Evolutionary conservation across 1,140 invertebrate species (phyloP), one percentile per base, ranked within the genome.

Genomic region (Lordiphosa stackelbergi): DNA sequence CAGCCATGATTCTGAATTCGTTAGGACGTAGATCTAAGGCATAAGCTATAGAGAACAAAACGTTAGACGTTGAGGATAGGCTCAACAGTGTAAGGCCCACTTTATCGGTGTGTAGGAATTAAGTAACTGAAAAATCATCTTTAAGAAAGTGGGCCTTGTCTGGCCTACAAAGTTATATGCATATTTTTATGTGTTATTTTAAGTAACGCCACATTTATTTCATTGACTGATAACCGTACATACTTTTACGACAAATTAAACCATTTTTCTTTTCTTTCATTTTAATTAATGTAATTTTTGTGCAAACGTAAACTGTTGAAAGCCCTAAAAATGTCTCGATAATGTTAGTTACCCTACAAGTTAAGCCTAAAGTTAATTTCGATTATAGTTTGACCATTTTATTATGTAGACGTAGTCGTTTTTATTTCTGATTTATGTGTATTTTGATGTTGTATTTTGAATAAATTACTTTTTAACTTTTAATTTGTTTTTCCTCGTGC

Each of bases 191-290:
- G 45, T 59, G 53, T 73, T 69, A 51, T 53, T 66, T 66, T 52
- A 63, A 57, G 36, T 81, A 56, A 71, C 64, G 56, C 61, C 56
- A 71, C 63, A 81, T 75, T 64, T 53, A 75, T 56, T 81, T 79
- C 75, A 79, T 81, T 58, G 75, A 79, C 75, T 79, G 75, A 79
- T 79, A 78, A 53, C 57, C 64, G 48, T 73, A 70, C 53, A 71
- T 60, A 66, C 49, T 45, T 36, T 51, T 54, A 47, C 35, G 53
- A 53, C 36, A 13, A 51, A 34, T 41, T 48, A 42, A 53, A 46
- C 52, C 59, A 60, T 47, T 52, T 57, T 48, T 56, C 53, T 59
- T 19, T 55, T 54, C 22, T 57, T 65, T 56, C 37, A 34, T 40
- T 36, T 61, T 52, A 46, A 55, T 61, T 60, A 49, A 40, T 16